phyloP scores from a whole-genome alignment of 2,113 vertebrate species.

The Origma solitaria region DNA sequence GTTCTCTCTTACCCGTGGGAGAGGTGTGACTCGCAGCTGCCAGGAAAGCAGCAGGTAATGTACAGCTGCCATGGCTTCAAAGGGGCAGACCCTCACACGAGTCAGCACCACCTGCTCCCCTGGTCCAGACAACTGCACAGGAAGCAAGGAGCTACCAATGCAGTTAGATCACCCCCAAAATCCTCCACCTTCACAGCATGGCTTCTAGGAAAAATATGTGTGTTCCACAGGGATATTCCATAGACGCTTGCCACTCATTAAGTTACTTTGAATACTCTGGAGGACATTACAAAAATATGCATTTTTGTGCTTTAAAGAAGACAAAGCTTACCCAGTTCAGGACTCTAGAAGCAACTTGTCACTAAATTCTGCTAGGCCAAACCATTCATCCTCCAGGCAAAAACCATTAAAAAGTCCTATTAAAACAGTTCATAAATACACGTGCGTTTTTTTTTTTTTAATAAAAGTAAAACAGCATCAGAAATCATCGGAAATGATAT shows the following conservation, averaged over 20 bases:
- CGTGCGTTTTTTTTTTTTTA: no score
- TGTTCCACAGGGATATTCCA: not conserved
- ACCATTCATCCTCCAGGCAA: not conserved
- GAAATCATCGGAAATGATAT: not conserved
- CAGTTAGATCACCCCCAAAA: not conserved
- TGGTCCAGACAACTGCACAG: not conserved
- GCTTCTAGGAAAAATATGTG: not conserved
- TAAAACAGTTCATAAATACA: not conserved
- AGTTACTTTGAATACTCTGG: not conserved
- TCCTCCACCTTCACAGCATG: not conserved
- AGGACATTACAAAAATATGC: not conserved
- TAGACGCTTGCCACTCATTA: not conserved
- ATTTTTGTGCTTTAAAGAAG: not conserved
- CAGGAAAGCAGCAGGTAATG: not conserved
- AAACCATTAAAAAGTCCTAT: not conserved
- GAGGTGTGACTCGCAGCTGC: not conserved
- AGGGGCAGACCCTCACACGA: not conserved
- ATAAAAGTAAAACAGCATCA: not conserved
- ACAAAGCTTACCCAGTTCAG: not conserved
- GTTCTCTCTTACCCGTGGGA: not conserved
- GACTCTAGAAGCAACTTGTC: not conserved
- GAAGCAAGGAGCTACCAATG: not conserved
- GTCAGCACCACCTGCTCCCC: not conserved
- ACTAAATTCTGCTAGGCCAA: not conserved
- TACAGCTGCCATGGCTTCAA: not conserved